Evolutionary conservation across 2,888 invertebrate species (phyloP), one percentile per base, ranked within the genome.

Genomic region (Caenorhabditis sp.): DNA sequence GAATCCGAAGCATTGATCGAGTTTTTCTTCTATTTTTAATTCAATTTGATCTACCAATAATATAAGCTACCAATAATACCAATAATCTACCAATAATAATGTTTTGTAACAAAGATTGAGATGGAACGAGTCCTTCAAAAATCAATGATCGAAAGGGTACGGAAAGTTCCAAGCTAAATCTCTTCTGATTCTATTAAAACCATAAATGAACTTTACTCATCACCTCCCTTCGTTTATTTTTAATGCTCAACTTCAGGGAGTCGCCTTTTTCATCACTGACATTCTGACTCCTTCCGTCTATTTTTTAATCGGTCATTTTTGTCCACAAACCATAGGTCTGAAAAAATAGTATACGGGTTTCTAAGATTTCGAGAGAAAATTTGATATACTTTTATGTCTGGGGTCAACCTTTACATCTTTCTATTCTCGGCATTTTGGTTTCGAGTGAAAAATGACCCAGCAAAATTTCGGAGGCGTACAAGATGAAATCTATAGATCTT

Each of bases 261-360:
- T 38, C 12, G 4, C 26, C 22, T 14, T 24, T 22, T 66, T 28
- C 41, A 41, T 61, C 44, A 63, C 38, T 28, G 47, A 24, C 63
- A n/a, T 41, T 12, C 6, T 14, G 0, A 26, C 26, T 26, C 16
- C 58, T 58, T 58, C 58, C 58, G 31, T 28, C 28, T n/a, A 24
- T 14, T 54, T 54, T 54, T 26, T 14, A n/a, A n/a, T 58, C 31
- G 31, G 58, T 58, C 58, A 58, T 31, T 3, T 31, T 31, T 31
- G n/a, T 19, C 28, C 58, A 58, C 31, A 58, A 56, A 58, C 6
- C 58, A 58, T 58, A 31, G 12, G 49, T 12, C 19, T 10, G 38
- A 38, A 38, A 26, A 31, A 58, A 58, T 0, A 31, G 31, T 31
- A 31, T 58, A 58, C n/a, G 6, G 1, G 19, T 54, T 22, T 19